phyloP scores from a whole-genome alignment of 2,113 vertebrate genomes.

The Phylloscopus trochilus region DNA sequence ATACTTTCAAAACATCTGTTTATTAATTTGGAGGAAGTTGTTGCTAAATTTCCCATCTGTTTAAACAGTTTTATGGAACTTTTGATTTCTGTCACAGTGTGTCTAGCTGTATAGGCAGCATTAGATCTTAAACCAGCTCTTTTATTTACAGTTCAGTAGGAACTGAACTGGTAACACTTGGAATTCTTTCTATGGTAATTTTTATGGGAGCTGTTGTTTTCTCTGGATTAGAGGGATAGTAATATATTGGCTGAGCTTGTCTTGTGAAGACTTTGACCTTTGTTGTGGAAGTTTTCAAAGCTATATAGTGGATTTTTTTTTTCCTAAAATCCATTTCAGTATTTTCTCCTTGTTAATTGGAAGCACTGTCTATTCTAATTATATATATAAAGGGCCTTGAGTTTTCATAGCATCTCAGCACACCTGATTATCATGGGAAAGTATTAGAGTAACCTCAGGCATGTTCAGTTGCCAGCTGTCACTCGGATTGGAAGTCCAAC shows the following conservation, averaged over 20 bases:
- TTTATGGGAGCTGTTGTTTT: not conserved
- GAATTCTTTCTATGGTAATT: not conserved
- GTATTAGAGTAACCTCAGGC: not conserved
- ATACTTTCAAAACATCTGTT: not conserved
- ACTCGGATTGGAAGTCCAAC: not conserved
- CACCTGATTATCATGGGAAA: not conserved
- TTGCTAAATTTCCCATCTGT: not conserved
- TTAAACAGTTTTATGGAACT: not conserved
- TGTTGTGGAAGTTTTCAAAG: not conserved
- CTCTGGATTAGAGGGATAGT: not conserved
- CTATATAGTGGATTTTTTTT: not conserved
- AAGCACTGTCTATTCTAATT: not conserved
- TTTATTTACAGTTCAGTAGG: not conserved
- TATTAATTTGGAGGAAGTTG: slow-evolving; percentile 10
- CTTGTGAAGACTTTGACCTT: not conserved
- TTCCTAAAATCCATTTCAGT: not conserved
- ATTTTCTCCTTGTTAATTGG: not conserved
- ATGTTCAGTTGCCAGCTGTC: not conserved
- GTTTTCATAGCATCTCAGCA: not conserved
- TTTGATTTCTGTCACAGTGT: not conserved
- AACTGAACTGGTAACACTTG: not conserved
- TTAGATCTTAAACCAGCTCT: not conserved
- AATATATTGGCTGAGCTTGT: not conserved
- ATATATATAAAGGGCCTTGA: not conserved
- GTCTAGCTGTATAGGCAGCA: not conserved